Evolutionary conservation across 2,113 vertebrate species (phyloP), one percentile per base, ranked within the genome.

Genomic region (Struthidea cinerea): DNA sequence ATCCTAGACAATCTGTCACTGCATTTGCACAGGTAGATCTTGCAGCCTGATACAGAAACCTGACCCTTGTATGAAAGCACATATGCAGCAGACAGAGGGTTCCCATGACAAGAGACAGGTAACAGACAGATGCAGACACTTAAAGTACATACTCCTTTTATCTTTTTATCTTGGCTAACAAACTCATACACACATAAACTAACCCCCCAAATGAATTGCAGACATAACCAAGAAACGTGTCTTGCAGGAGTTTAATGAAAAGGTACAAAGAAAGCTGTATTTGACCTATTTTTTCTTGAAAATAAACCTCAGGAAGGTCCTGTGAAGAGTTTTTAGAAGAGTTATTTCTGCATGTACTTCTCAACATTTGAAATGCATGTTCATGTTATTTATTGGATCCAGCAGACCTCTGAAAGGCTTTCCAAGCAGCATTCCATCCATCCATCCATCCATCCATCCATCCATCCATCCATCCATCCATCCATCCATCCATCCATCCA

Each of bases 1-100:
- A 81, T 26, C 22, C 35, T 11, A 73, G 44, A 80, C 16, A 46
- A 68, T 32, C 30, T 44, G 21, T 19, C 16, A 9, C 28, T 57
- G 59, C 53, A 46, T 37, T 61, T 68, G 49, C 35, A 33, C 19
- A 77, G 28, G 39, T 24, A 67, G 47, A 63, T 7, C 6, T 33
- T 49, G 32, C 8, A 2, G 49, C 21, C 64, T 39, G 28, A 94
- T 13, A 55, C n/a, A 87, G 68, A 59, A 87, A 68, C 22, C 35
- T 41, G 59, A 35, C 5, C 24, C 0, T 0, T 37, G 16, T 44
- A 41, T 18, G 55, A 77, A 63, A 41, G 23, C 13, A 35, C 18
- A 21, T 18, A 41, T 1, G 9, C 30, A 64, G 44, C 1, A 75
- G 37, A 53, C 14, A 49, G 1, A 2, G 1, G 2, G 41, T n/a